These are phyloP conservation scores for Tachysurus fulvidraco DNA, from an alignment of 2,113 vertebrate species.

Conservation along the genomic window DNA sequence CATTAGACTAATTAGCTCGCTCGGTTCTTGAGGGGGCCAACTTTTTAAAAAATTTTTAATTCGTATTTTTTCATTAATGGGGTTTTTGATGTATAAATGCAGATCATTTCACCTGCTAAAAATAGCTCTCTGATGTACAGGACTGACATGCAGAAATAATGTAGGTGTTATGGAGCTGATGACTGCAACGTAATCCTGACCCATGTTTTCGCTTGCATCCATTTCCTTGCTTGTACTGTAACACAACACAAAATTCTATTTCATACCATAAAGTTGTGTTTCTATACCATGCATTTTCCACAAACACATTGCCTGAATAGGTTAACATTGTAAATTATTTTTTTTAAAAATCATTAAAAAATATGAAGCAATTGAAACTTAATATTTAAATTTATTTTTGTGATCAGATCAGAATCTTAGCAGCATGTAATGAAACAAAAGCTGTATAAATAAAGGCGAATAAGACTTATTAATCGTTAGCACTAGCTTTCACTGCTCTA, in stretches of 20 bases:
- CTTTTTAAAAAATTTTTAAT: too few species aligned
- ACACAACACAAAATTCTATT: not conserved
- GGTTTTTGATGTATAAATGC: not conserved
- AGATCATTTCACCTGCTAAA: not conserved
- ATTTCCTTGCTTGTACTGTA: not conserved
- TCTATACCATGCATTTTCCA: not conserved
- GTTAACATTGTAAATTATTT: not conserved
- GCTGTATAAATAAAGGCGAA: too few species aligned
- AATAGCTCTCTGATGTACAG: not conserved
- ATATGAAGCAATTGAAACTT: too few species aligned
- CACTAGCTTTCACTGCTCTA: not conserved
- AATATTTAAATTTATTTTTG: not conserved
- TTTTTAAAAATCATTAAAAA: too few species aligned
- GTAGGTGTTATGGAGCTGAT: not conserved
- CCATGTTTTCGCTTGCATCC: not conserved
- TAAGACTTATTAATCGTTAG: not conserved
- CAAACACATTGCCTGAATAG: not conserved
- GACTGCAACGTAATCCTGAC: not conserved
- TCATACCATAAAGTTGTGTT: not conserved
- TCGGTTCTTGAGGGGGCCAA: not conserved
- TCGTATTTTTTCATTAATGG: not conserved
- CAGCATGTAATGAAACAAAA: not conserved
- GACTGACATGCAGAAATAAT: not conserved
- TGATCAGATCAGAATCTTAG: not conserved
- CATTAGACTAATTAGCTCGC: conserved; percentile 32